Conservation (phyloP, 23 tunicate genomes). For the Ciona savignyi region DNA sequence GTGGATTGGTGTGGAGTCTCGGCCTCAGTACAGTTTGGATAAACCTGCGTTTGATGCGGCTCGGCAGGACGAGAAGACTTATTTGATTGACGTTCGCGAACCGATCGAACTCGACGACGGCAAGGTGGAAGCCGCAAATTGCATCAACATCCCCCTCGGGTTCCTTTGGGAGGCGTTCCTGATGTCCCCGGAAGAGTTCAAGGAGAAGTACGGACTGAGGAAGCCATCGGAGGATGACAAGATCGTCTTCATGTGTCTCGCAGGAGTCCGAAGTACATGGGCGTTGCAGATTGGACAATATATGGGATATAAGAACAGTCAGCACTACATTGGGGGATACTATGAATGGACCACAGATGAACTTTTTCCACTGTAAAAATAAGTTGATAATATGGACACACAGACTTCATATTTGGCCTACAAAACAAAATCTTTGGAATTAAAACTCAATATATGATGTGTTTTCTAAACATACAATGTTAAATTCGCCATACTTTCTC, state of each 20-base stretch:
- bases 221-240: conserved; percentile 42
- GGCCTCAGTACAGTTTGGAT: conserved; percentile 28
- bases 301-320: conserved; percentile 38
- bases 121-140: conserved; percentile 51
- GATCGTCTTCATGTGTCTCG: conserved; percentile 56
- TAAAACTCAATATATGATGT: no score
- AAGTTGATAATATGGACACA: no score
- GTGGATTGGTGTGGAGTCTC: conserved; percentile 20
- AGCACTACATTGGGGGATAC: conserved; percentile 73
- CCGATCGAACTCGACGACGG: conserved; percentile 66
- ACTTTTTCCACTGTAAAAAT: no score
- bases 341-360: no score
- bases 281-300: conserved; percentile 50
- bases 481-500: no score
- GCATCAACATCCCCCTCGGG: conserved; percentile 53
- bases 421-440: no score
- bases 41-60: conserved; percentile 36
- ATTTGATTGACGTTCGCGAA: conserved; percentile 63
- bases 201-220: conserved; percentile 26
- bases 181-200: conserved; percentile 51
- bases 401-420: no score
- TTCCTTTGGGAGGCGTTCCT: conserved; percentile 24
- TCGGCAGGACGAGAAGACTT: conserved; percentile 42
- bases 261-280: conserved; percentile 53
- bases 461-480: no score